Evolutionary conservation across 2,797 vertebrate genomes (phyloP), one percentile per base, ranked within the genome.

Genomic region (Alcedo atthis): DNA sequence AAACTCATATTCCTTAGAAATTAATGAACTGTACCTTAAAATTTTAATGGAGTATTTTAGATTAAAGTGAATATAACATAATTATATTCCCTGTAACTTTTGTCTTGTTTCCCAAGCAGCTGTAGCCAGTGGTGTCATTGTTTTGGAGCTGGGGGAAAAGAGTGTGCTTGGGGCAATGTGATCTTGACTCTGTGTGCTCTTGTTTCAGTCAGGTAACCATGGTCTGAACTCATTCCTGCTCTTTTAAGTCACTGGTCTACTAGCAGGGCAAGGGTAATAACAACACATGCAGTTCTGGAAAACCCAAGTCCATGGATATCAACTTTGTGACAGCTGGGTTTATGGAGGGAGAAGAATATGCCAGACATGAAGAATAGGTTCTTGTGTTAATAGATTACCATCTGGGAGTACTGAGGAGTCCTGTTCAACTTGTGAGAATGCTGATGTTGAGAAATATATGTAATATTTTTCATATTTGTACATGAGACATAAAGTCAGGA

Each of bases 81-180:
- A 28, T 25, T 3, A 24, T 48, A 76, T 85, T 76, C 3, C 10
- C 19, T 2, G 1, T 30, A 73, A 79, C 1, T 28, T 87, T 58
- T 79, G 16, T 32, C 25, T n/a, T 40, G 9, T 88, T 76, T 73
- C n/a, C 57, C 2, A 1, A 22, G 1, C 17, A 67, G 40, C 18
- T 84, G 24, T 55, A 66, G 10, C 35, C 8, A 8, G 26, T 54
- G 66, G 10, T 87, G 25, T 14, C 51, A 26, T 37, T 76, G 40
- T 67, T 73, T 77, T 46, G n/a, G 54, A 71, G 15, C 1, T 45
- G 19, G 11, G 25, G 22, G 24, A 33, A 69, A 90, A 51, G 10
- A n/a, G 25, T 0, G 0, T 15, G 12, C 20, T 13, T 6, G 2
- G 35, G 42, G 25, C 49, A 71, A n/a, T 17, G 48, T 70, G 55